Conservation (phyloP, 2,113 vertebrate species). For the Spermophilus dauricus region DNA sequence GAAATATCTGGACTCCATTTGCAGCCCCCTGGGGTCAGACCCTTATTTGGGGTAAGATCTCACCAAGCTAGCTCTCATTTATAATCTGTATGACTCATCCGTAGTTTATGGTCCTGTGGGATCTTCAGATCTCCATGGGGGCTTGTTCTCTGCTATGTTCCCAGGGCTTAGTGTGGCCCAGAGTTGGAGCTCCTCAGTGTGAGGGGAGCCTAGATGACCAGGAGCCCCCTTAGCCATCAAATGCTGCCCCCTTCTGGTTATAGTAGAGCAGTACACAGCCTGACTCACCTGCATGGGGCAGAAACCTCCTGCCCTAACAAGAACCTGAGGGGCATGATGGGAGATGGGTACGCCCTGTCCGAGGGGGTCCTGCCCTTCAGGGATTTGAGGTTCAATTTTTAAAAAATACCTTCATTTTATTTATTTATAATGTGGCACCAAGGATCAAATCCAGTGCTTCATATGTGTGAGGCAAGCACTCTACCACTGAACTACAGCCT, state of each 20-base stretch:
- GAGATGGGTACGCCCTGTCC: background rate
- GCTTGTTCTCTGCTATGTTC: accelerated
- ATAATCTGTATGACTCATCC: background rate
- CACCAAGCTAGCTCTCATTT: background rate
- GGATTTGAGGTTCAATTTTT: background rate
- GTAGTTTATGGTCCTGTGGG: background rate
- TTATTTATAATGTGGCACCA: no score
- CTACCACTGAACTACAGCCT: no score
- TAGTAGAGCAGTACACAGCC: accelerated
- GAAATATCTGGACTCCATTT: accelerated
- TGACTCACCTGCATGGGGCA: accelerated
- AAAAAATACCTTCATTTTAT: no score
- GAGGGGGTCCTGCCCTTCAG: background rate
- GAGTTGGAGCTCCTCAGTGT: accelerated
- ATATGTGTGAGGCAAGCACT: no score
- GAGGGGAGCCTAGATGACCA: background rate
- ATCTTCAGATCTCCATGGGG: accelerated
- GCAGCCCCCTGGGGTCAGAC: background rate
- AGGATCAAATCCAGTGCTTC: no score
- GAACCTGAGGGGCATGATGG: accelerated
- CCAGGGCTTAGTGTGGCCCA: accelerated
- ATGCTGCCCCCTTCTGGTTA: constrained; percentile 28
- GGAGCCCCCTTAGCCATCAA: no score
- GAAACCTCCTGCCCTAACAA: no score
- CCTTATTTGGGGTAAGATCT: background rate